Conservation (phyloP, 2,888 invertebrate genomes). For the Lepidochrysops patricia region DNA sequence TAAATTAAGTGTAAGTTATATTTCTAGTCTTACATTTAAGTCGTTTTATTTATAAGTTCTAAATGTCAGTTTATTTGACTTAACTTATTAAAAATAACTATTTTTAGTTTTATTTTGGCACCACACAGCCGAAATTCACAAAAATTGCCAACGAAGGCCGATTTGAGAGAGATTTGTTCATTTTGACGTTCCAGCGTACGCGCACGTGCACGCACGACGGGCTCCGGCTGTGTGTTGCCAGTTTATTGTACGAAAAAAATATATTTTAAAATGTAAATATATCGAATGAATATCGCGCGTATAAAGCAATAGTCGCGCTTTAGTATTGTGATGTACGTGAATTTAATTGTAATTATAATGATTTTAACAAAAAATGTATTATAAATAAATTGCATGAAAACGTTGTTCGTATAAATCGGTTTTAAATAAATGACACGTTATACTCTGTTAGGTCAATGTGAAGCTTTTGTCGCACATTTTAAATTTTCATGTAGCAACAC, state of each 20-base stretch:
- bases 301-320: constrained; percentile 8
- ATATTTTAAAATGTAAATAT: constrained; percentile 5
- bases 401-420: constrained; percentile 27
- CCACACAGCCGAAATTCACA: neutral
- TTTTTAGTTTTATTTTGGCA: neutral
- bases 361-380: constrained; percentile 27
- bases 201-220: neutral
- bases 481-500: constrained; percentile 43
- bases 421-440: constrained; percentile 15
- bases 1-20: constrained; percentile 47
- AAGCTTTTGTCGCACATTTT: constrained; percentile 60
- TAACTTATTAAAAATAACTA: constrained; percentile 6
- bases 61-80: constrained; percentile 9
- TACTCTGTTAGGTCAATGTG: constrained; percentile 16
- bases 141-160: neutral
- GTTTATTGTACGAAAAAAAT: neutral
- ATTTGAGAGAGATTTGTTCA: neutral
- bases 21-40: constrained; percentile 61
- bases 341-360: constrained; percentile 7
- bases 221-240: neutral
- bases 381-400: constrained; percentile 34
- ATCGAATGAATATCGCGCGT: neutral
- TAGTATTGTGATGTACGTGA: constrained; percentile 10
- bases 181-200: too few relatives aligned
- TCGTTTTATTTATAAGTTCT: constrained; percentile 19